Evolutionary conservation across 1,140 invertebrate genomes (phyloP).

Genomic region (Coelopa frigida): DNA sequence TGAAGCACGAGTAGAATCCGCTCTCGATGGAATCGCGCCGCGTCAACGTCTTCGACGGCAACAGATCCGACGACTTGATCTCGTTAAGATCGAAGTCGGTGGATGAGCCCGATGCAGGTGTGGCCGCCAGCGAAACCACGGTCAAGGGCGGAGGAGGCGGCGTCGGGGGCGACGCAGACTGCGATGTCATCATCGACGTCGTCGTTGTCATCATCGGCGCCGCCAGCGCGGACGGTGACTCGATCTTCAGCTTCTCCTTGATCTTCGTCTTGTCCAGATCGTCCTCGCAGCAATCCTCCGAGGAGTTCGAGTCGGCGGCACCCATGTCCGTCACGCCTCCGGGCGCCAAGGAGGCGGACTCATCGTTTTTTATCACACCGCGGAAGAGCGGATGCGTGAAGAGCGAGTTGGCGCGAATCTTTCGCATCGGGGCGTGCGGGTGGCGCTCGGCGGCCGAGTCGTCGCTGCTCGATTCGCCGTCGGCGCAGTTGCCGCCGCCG

Average conservation of each 20-base stretch:
- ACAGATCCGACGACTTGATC: constrained; percentile 27
- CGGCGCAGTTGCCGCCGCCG: constrained; percentile 36
- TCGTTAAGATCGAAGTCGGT: constrained; percentile 27
- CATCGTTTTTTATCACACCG: constrained; percentile 21
- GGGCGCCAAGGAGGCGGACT: no score
- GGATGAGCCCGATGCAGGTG: constrained; percentile 19
- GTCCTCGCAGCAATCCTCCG: constrained; percentile 24
- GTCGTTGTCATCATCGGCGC: neutral
- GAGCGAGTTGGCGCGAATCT: constrained; percentile 39
- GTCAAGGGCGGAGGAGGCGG: constrained; percentile 9
- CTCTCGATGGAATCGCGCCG: constrained; percentile 80
- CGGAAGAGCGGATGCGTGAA: constrained; percentile 28
- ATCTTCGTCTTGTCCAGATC: constrained; percentile 20
- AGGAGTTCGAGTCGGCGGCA: constrained; percentile 16
- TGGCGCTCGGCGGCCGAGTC: constrained; percentile 29
- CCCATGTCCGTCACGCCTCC: neutral
- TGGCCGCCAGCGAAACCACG: constrained; percentile 16
- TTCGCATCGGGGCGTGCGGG: constrained; percentile 21
- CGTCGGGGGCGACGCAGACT: constrained; percentile 12
- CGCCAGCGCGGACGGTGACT: neutral
- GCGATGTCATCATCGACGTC: no score
- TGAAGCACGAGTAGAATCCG: constrained; percentile 79
- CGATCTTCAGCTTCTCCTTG: no score
- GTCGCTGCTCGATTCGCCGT: constrained; percentile 41
- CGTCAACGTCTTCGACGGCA: constrained; percentile 46